Conservation (phyloP, 1,140 invertebrate species). For the Caerostris extrusa region DNA sequence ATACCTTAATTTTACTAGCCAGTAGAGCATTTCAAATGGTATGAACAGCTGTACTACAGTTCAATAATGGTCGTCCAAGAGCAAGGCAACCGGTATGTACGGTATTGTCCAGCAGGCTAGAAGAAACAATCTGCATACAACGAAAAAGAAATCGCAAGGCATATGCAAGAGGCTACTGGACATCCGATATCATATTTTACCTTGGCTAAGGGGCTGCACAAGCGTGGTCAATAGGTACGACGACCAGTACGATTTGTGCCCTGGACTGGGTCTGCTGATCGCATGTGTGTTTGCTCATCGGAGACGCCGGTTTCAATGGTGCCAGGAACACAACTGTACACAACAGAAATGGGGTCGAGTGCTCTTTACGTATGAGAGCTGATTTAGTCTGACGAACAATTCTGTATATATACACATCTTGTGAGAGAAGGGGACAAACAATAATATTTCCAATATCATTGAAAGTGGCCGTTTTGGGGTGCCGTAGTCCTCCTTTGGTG, state of each 20-base stretch:
- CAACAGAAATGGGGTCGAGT: neutral
- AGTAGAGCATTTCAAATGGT: neutral
- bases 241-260: neutral
- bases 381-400: neutral
- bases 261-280: neutral
- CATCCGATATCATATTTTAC: neutral
- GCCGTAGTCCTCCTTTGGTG: neutral
- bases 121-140: neutral
- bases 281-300: neutral
- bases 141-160: neutral
- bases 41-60: neutral
- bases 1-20: neutral
- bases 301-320: neutral
- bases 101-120: neutral
- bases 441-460: neutral
- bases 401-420: neutral
- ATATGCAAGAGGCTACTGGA: neutral
- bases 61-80: neutral
- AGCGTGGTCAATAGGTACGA: neutral
- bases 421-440: neutral
- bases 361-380: conserved; percentile 1
- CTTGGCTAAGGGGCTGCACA: neutral
- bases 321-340: neutral
- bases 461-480: neutral
- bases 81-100: neutral